phyloP scores from a whole-genome alignment of 2,797 vertebrate species.

The Hozukius guyotensis region DNA sequence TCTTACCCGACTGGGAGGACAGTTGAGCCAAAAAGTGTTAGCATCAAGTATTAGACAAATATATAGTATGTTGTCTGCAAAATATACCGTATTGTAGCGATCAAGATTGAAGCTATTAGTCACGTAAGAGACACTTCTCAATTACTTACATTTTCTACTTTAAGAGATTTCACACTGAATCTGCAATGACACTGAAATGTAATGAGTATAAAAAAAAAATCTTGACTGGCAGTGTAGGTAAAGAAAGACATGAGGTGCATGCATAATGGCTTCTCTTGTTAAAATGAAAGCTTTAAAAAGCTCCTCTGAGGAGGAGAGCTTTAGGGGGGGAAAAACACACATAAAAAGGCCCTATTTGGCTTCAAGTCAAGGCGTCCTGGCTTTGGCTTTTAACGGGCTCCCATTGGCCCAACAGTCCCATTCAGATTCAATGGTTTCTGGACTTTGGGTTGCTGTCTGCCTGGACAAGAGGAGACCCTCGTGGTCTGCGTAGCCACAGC shows the following conservation, averaged over 20 bases:
- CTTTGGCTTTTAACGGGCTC: constrained; percentile 73
- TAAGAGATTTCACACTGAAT: constrained; percentile 18
- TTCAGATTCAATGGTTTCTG: constrained; percentile 50
- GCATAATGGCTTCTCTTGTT: constrained; percentile 71
- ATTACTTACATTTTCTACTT: constrained; percentile 13
- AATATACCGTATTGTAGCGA: neutral
- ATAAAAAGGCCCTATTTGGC: constrained; percentile 79
- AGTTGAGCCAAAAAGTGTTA: neutral
- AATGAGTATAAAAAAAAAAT: constrained; percentile 20
- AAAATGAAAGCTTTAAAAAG: constrained; percentile 76
- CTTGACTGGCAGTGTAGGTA: constrained; percentile 52
- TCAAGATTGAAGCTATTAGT: neutral
- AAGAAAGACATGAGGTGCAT: constrained; percentile 64
- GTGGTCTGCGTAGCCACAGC: constrained; percentile 37
- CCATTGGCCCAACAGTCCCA: constrained; percentile 52
- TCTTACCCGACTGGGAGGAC: neutral
- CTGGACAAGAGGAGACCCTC: constrained; percentile 47
- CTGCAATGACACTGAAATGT: constrained; percentile 8
- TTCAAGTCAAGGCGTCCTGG: constrained; percentile 78
- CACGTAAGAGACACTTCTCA: too few relatives aligned
- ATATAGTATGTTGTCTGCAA: neutral
- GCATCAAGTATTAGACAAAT: neutral
- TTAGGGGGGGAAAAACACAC: constrained; percentile 12
- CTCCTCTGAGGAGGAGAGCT: constrained; percentile 57
- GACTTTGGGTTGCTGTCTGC: constrained; percentile 50